These are phyloP conservation scores for Dryobates pubescens DNA, from an alignment of 2,797 vertebrate species.

Conservation along the genomic window DNA sequence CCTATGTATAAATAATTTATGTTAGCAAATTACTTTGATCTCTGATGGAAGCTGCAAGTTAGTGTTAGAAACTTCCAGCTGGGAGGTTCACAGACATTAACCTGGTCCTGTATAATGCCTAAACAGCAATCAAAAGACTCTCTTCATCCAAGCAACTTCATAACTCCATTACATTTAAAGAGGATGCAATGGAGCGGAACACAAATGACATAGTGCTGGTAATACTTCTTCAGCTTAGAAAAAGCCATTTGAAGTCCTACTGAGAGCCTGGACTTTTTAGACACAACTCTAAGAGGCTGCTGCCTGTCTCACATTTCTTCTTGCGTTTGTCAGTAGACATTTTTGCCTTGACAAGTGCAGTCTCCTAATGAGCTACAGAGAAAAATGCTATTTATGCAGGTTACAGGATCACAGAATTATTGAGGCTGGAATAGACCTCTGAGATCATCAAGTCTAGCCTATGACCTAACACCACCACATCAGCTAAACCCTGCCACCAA, in stretches of 20 bases:
- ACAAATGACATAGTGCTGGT: constrained; percentile 35
- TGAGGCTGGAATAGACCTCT: too few relatives aligned
- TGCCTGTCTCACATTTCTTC: neutral
- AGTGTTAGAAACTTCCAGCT: constrained; percentile 73
- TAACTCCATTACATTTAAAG: constrained; percentile 55
- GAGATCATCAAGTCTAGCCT: too few relatives aligned
- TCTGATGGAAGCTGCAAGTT: constrained; percentile 73
- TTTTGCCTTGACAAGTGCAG: neutral
- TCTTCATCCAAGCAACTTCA: constrained; percentile 66
- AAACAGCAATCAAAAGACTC: constrained; percentile 68
- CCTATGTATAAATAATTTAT: constrained; percentile 78
- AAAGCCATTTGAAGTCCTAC: neutral
- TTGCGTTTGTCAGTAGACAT: neutral
- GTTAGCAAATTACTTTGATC: constrained; percentile 79
- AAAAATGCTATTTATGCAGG: constrained; percentile 27
- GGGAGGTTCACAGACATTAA: constrained; percentile 75
- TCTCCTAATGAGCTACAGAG: constrained; percentile 14
- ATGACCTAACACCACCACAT: too few relatives aligned
- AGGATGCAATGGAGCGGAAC: constrained; percentile 59
- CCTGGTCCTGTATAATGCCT: constrained; percentile 63
- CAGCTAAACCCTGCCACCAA: too few relatives aligned
- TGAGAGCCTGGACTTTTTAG: constrained; percentile 20
- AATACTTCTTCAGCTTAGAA: constrained; percentile 25
- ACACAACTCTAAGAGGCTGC: neutral
- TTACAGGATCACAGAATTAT: too few relatives aligned